These are phyloP conservation scores for Chrysolina haemoptera DNA, from an alignment of 2,888 invertebrate genomes.

Conservation along the genomic window DNA sequence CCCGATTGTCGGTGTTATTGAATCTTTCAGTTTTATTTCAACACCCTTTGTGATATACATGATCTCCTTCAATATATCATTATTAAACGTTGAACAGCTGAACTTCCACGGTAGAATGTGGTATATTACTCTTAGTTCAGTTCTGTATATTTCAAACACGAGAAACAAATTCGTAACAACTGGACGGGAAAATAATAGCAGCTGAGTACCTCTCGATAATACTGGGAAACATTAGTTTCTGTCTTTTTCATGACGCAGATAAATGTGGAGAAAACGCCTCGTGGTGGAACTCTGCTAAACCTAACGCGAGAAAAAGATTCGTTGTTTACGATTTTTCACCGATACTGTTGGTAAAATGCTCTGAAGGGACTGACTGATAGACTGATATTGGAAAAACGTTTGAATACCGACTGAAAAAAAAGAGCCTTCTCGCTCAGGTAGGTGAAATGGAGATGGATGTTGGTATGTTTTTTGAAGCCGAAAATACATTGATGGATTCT, in stretches of 20 bases:
- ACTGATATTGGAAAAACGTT: constrained; percentile 8
- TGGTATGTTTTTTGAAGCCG: too few relatives aligned
- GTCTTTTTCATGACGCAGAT: constrained; percentile 55
- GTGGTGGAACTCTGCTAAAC: constrained; percentile 52
- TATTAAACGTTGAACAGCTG: too few relatives aligned
- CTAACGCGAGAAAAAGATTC: constrained; percentile 48
- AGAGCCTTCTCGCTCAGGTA: too few relatives aligned
- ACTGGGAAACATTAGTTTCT: constrained; percentile 42
- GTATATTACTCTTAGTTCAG: not conserved
- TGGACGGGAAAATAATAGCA: not conserved
- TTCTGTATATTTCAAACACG: not conserved
- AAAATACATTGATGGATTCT: too few relatives aligned
- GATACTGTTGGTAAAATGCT: constrained; percentile 28
- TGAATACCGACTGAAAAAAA: not conserved
- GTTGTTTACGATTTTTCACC: constrained; percentile 53
- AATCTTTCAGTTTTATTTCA: too few relatives aligned
- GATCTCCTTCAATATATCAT: too few relatives aligned
- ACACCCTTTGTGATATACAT: too few relatives aligned
- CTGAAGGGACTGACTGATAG: too few relatives aligned
- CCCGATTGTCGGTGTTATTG: too few relatives aligned
- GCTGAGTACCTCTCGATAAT: constrained; percentile 44
- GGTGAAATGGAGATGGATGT: too few relatives aligned
- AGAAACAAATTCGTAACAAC: not conserved
- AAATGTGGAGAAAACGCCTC: constrained; percentile 53
- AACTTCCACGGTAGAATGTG: too few relatives aligned